These are phyloP conservation scores for Cyclopterus lumpus DNA, from an alignment of 2,797 vertebrate species.

Conservation along the genomic window DNA sequence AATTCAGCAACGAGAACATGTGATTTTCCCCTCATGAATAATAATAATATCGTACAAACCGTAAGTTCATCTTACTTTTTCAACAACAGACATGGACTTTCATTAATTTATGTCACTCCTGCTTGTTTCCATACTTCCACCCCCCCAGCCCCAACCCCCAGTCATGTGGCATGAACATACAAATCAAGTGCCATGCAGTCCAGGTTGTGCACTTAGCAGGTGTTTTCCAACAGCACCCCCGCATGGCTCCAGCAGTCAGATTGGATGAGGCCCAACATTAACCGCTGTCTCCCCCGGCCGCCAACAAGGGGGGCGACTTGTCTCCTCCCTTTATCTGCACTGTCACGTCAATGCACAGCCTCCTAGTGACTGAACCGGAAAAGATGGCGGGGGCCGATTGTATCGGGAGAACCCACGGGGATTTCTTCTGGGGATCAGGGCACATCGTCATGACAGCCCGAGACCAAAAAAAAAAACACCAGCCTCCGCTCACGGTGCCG, in stretches of 20 bases:
- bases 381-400: conserved; percentile 44
- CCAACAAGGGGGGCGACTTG: conserved; percentile 41
- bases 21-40: conserved; percentile 10
- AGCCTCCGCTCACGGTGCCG: conserved; percentile 43
- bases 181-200: conserved; percentile 23
- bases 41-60: conserved; percentile 17
- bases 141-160: not conserved
- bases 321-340: conserved; percentile 54
- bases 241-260: conserved; percentile 56
- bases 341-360: conserved; percentile 54
- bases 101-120: conserved; percentile 20
- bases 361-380: conserved; percentile 55
- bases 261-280: conserved; percentile 66
- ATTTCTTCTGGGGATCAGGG: conserved; percentile 41
- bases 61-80: not conserved
- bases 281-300: conserved; percentile 41
- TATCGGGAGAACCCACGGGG: conserved; percentile 49
- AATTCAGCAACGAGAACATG: not conserved
- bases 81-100: not conserved
- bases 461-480: conserved; percentile 46
- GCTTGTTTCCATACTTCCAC: conserved; percentile 10
- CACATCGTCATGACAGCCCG: conserved; percentile 57
- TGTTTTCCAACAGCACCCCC: conserved; percentile 52
- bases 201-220: conserved; percentile 56
- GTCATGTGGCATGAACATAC: conserved; percentile 32